Evolutionary conservation across 2,113 vertebrate genomes (phyloP), one percentile per base, ranked within the genome.

Genomic region (Cinclus mexicanus): DNA sequence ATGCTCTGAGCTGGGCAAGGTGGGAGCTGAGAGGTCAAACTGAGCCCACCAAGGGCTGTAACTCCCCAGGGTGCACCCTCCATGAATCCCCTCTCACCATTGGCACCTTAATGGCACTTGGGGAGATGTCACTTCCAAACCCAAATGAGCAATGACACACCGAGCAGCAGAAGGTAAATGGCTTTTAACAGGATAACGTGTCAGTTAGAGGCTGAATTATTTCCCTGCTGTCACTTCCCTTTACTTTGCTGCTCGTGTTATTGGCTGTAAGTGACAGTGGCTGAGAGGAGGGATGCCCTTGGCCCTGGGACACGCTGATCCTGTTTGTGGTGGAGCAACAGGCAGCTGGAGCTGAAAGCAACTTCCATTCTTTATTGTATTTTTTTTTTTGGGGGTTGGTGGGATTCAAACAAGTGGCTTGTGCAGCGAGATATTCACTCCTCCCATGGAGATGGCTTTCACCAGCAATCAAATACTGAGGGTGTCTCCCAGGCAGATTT

Each of bases 141-240:
- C 52, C 78, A 93, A 97, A 97, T 83, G 96, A 97, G 84, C 96
- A 95, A 71, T 94, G 96, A 93, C 95, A 96, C 78, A 56, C 29
- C 8, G 7, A 96, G 79, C 93, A 94, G 96, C 96, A 96, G 96
- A 97, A 97, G 95, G 96, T 97, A 97, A 97, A 97, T 95, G 96
- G 93, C 95, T 97, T 97, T 97, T 97, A 97, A 97, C 97, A 95
- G 96, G 96, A 90, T 90, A 97, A 95, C 47, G 42, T 97, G 97
- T 97, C 97, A 95, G 49, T 96, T 97, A 97, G 94, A 92, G 90
- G 95, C 93, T 95, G 76, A 97, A 97, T 97, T 96, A 96, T 97
- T 97, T 97, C 93, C 92, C 92, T 92, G 91, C 95, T 97, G 97
- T 97, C 97, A 95, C 88, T 95, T 97, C 71, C 53, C 89, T 95